A percentile compares a stretch with the other conserved stretches of the same genome.
These are phyloP conservation scores for Probosciger aterrimus DNA, from an alignment of 2,113 vertebrate genomes.

Conservation along the genomic window DNA sequence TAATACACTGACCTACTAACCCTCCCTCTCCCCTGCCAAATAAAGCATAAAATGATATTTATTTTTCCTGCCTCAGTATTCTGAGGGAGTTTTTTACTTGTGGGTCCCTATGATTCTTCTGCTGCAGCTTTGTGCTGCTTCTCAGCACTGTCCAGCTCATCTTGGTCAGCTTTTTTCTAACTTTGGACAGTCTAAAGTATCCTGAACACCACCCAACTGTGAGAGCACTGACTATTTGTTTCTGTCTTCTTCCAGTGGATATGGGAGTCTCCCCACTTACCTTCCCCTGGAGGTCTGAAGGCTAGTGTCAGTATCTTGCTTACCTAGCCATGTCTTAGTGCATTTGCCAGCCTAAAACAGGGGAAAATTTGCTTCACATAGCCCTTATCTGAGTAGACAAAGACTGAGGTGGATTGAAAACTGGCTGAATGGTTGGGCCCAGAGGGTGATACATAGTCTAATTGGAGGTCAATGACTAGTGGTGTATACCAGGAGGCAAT, in stretches of 20 bases:
- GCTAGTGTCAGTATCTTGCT: background rate
- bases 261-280: background rate
- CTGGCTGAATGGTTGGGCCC: background rate
- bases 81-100: background rate
- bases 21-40: no score
- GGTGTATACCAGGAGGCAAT: background rate
- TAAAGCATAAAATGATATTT: background rate
- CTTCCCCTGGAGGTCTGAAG: background rate
- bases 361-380: background rate
- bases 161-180: background rate
- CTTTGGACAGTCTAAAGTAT: background rate
- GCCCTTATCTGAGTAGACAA: background rate
- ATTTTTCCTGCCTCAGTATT: background rate
- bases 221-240: background rate
- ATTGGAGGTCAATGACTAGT: background rate
- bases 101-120: background rate
- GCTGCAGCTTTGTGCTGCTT: background rate
- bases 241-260: background rate
- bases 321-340: background rate
- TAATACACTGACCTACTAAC: background rate
- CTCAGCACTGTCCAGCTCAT: background rate
- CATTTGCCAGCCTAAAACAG: background rate
- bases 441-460: background rate
- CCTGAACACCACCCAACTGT: background rate
- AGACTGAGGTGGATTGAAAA: background rate